Evolutionary conservation across 2,888 invertebrate species (phyloP).

Genomic region (Drosophila peninsularis): DNA sequence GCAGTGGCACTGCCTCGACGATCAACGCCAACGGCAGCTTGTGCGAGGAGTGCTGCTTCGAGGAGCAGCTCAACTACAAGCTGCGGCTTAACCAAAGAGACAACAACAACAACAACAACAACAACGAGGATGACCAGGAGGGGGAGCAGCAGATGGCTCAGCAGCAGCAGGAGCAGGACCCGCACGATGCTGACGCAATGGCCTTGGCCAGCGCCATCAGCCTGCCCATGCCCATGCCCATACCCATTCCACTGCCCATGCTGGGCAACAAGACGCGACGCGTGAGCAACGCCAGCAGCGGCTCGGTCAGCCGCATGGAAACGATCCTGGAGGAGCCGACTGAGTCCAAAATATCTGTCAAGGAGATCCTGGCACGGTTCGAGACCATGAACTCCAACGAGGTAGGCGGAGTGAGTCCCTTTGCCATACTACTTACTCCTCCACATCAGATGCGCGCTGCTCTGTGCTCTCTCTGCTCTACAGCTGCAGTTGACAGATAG

Average conservation of each 20-base stretch:
- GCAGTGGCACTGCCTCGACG: constrained; percentile 42
- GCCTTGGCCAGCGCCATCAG: constrained; percentile 1
- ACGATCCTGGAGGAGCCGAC: constrained; percentile 91
- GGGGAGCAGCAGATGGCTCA: constrained; percentile 19
- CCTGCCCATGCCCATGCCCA: constrained; percentile 41
- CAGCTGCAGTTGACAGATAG: no score
- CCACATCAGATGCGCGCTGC: no score
- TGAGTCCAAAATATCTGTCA: constrained; percentile 93
- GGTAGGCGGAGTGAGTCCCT: constrained; percentile 63
- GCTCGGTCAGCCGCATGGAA: constrained; percentile 90
- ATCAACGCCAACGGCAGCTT: constrained; percentile 38
- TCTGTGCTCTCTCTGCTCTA: no score
- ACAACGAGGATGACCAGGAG: constrained; percentile 37
- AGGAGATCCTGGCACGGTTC: constrained; percentile 92
- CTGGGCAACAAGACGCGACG: constrained; percentile 78
- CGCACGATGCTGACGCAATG: not conserved
- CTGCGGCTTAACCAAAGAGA: constrained; percentile 63
- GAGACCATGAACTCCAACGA: constrained; percentile 87
- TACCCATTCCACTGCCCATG: constrained; percentile 21
- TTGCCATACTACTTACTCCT: no score
- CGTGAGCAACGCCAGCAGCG: constrained; percentile 84
- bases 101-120: constrained; percentile 61
- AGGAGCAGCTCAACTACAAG: constrained; percentile 65
- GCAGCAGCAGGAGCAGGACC: constrained; percentile 1
- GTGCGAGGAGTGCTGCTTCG: constrained; percentile 67